phyloP scores from a whole-genome alignment of 2,113 vertebrate genomes.

The Catharus fuscescens region DNA sequence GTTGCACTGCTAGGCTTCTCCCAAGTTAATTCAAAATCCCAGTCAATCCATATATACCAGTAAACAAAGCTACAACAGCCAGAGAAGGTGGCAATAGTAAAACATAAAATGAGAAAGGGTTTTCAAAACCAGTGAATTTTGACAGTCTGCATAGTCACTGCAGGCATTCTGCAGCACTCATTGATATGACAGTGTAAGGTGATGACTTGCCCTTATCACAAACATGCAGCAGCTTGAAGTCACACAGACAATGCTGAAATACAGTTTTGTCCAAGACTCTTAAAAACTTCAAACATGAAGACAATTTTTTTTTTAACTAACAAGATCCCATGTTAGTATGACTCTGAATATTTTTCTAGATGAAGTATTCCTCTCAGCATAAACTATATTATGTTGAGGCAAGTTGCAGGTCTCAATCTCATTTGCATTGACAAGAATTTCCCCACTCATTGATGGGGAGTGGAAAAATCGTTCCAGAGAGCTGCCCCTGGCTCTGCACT shows the following conservation, averaged over 20 bases:
- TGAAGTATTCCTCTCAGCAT: neutral
- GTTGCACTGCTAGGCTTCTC: neutral
- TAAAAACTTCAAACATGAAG: neutral
- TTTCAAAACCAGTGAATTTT: neutral
- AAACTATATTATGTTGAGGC: neutral
- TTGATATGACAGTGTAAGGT: neutral
- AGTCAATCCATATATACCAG: neutral
- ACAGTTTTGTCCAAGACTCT: neutral
- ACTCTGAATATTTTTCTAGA: neutral
- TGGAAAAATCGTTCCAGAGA: conserved; percentile 41
- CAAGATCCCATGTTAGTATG: neutral
- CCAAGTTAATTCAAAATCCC: neutral
- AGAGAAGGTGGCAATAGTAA: neutral
- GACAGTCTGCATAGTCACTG: neutral
- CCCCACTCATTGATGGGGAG: conserved; percentile 44
- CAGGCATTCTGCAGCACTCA: neutral
- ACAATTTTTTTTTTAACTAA: neutral
- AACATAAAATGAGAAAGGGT: neutral
- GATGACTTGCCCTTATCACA: conserved; percentile 43
- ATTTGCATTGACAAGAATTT: conserved; percentile 36
- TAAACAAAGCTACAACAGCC: neutral
- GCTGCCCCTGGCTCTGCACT: conserved; percentile 17
- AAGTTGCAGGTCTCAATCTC: conserved; percentile 46
- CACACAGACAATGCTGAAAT: neutral
- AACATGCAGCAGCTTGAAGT: conserved; percentile 1